Conservation (phyloP, 2,797 vertebrate species). For the Falco rusticolus region DNA sequence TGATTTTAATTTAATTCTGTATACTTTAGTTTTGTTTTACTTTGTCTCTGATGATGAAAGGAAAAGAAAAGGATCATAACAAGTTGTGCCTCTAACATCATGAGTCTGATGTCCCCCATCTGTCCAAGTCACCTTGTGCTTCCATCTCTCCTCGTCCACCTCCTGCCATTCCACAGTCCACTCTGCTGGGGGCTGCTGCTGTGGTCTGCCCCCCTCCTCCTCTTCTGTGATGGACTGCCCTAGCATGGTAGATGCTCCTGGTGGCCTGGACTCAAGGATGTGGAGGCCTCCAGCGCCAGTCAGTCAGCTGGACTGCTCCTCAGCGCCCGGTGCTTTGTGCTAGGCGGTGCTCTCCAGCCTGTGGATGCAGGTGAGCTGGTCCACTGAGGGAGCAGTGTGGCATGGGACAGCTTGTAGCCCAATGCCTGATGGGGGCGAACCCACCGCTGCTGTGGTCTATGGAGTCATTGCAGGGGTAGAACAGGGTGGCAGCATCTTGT, state of each 20-base stretch:
- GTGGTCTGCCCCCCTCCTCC: background rate
- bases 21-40: conserved; percentile 6
- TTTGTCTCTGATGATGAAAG: conserved; percentile 38
- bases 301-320: background rate
- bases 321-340: background rate
- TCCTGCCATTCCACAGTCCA: background rate
- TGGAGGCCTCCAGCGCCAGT: background rate
- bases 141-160: conserved; percentile 14
- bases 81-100: conserved; percentile 56
- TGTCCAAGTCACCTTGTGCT: conserved; percentile 19
- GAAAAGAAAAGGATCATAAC: conserved; percentile 15
- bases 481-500: background rate
- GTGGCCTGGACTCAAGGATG: background rate
- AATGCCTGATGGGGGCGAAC: background rate
- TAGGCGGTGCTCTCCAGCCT: background rate
- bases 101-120: conserved; percentile 18
- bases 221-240: background rate
- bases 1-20: conserved; percentile 40
- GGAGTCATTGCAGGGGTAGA: background rate
- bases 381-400: background rate
- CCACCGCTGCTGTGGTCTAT: background rate
- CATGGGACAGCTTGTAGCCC: background rate
- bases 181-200: background rate
- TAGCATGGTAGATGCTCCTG: background rate
- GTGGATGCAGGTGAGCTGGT: background rate